Percentiles rank a stretch among this genome's conserved stretches.
Evolutionary conservation across 2,113 vertebrate genomes (phyloP).

Genomic region (Aix galericulata): DNA sequence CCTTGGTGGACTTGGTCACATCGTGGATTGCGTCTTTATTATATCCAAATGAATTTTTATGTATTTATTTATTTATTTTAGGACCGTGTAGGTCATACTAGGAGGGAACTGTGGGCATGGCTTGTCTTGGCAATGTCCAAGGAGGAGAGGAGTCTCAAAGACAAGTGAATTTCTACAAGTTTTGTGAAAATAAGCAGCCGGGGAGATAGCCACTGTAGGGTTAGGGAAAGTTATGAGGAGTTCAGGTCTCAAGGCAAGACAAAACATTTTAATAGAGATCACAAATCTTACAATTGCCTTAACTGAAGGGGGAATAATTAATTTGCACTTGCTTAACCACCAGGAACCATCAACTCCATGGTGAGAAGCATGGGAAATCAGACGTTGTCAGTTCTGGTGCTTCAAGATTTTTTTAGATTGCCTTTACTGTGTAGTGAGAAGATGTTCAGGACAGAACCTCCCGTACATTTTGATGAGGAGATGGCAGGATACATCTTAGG

Average conservation of each 20-base stretch:
- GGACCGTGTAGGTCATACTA: not conserved
- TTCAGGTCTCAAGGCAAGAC: not conserved
- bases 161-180: not conserved
- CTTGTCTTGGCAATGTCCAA: not conserved
- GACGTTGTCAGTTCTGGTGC: not conserved
- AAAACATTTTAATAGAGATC: not conserved
- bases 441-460: not conserved
- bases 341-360: not conserved
- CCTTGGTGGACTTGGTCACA: not conserved
- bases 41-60: not conserved
- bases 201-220: not conserved
- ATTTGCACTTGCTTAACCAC: not conserved
- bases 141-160: not conserved
- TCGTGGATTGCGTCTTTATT: not conserved
- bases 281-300: not conserved
- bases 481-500: not conserved
- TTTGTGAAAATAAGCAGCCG: not conserved
- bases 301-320: not conserved
- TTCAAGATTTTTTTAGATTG: not conserved
- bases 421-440: rapidly evolving
- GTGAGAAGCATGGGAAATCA: not conserved
- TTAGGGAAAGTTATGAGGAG: not conserved
- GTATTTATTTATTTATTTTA: not conserved
- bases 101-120: not conserved
- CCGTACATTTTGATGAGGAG: not conserved